phyloP scores from a whole-genome alignment of 2,113 vertebrate genomes.

The Andinoacara biseriatus region DNA sequence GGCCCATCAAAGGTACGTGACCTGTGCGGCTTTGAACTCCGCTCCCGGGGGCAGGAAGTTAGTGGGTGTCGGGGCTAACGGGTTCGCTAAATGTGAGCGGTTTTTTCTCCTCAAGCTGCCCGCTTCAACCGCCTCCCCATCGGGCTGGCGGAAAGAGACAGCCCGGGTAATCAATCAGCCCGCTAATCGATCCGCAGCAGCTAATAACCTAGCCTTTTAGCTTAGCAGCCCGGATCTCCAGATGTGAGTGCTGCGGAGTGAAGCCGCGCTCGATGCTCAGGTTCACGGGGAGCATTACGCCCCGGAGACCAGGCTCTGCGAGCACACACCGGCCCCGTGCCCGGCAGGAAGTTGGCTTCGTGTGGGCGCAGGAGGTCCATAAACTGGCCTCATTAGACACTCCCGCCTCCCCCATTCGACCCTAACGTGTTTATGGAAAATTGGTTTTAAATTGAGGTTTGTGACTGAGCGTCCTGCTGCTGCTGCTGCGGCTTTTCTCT shows the following conservation, averaged over 20 bases:
- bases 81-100: slow-evolving; percentile 22
- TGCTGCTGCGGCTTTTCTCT: neutral
- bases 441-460: neutral
- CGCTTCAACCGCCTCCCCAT: neutral
- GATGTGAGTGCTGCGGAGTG: slow-evolving; percentile 32
- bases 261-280: neutral
- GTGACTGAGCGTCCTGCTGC: neutral
- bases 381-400: neutral
- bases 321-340: neutral
- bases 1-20: slow-evolving; percentile 85
- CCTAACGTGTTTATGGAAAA: neutral
- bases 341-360: neutral
- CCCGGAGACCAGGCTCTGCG: neutral
- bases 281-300: neutral
- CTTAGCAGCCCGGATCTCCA: slow-evolving; percentile 20
- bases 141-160: no score
- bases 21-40: neutral
- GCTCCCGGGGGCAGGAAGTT: slow-evolving; percentile 54
- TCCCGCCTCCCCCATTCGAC: neutral
- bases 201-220: slow-evolving; percentile 31
- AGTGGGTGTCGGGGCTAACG: neutral
- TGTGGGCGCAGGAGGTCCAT: neutral
- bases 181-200: neutral
- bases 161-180: neutral
- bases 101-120: neutral